These are phyloP conservation scores for Matsumyia berberina DNA, from an alignment of 2,888 invertebrate species.

Conservation along the genomic window DNA sequence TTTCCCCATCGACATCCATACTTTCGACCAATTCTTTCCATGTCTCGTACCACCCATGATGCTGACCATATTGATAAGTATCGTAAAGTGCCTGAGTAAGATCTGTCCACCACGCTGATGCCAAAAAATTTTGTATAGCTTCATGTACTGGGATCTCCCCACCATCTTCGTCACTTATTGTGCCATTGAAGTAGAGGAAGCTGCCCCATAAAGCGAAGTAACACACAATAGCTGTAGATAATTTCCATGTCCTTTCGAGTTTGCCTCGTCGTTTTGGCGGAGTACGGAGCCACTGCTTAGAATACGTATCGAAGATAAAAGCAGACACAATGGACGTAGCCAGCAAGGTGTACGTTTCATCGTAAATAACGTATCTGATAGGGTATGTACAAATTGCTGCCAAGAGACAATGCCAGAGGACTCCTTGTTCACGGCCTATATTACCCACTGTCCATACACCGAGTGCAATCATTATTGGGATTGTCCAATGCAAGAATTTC, in stretches of 20 bases:
- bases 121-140: conserved; percentile 94
- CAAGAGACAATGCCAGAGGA: conserved; percentile 88
- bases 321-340: conserved; percentile 88
- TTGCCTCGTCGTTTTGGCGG: conserved; percentile 85
- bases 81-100: conserved; percentile 90
- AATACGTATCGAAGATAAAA: conserved; percentile 89
- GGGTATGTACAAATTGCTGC: conserved; percentile 89
- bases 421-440: conserved; percentile 92
- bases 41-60: conserved; percentile 94
- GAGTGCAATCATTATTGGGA: conserved; percentile 89
- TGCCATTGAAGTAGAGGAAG: conserved; percentile 94
- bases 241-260: conserved; percentile 86
- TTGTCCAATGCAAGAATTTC: conserved; percentile 88
- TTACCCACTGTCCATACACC: conserved; percentile 97
- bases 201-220: conserved; percentile 91
- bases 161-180: conserved; percentile 92
- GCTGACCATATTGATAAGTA: conserved; percentile 91
- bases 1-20: conserved; percentile 95
- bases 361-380: conserved; percentile 89
- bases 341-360: conserved; percentile 90
- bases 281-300: conserved; percentile 91
- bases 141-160: conserved; percentile 95
- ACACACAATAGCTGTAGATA: conserved; percentile 87
- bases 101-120: conserved; percentile 95
- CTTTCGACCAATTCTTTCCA: conserved; percentile 94